Conservation (phyloP, 2,888 invertebrate species). For the Lathronympha strigana region DNA sequence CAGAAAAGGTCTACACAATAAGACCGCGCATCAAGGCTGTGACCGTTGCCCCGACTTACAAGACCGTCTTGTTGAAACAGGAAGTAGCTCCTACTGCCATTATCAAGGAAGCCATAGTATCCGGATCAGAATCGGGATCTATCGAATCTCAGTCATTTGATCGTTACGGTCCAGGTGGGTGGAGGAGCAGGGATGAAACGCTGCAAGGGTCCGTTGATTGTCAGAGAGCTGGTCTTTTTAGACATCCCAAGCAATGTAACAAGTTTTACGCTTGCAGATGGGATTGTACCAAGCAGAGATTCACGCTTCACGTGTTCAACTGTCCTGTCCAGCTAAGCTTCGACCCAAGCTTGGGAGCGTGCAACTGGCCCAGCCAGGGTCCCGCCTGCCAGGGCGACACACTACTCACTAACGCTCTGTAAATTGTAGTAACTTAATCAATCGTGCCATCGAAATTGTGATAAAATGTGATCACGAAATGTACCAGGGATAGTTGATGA, state of each 20-base stretch:
- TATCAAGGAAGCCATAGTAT: conserved; percentile 48
- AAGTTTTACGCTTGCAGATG: conserved; percentile 93
- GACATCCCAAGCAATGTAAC: conserved; percentile 91
- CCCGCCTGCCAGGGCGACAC: conserved; percentile 90
- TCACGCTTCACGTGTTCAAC: conserved; percentile 90
- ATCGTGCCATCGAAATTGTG: conserved; percentile 79
- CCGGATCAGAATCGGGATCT: conserved; percentile 52
- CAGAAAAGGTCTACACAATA: conserved; percentile 64
- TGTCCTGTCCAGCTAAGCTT: conserved; percentile 92
- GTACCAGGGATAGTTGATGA: conserved; percentile 53
- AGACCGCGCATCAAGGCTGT: conserved; percentile 70
- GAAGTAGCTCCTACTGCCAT: conserved; percentile 60
- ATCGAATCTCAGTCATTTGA: conserved; percentile 81
- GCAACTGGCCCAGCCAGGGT: conserved; percentile 92
- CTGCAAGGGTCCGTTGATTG: conserved; percentile 86
- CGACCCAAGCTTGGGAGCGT: conserved; percentile 89
- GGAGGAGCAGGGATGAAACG: conserved; percentile 84
- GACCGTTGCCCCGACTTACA: conserved; percentile 74
- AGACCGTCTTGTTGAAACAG: conserved; percentile 69
- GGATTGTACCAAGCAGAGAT: conserved; percentile 90
- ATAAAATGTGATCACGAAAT: conserved; percentile 71
- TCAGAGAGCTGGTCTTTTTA: conserved; percentile 85
- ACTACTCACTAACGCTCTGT: conserved; percentile 82
- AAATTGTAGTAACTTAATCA: conserved; percentile 55
- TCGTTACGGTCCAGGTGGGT: conserved; percentile 86